Evolutionary conservation across 1,140 invertebrate species (phyloP).

Genomic region (Drosophila watanabei): DNA sequence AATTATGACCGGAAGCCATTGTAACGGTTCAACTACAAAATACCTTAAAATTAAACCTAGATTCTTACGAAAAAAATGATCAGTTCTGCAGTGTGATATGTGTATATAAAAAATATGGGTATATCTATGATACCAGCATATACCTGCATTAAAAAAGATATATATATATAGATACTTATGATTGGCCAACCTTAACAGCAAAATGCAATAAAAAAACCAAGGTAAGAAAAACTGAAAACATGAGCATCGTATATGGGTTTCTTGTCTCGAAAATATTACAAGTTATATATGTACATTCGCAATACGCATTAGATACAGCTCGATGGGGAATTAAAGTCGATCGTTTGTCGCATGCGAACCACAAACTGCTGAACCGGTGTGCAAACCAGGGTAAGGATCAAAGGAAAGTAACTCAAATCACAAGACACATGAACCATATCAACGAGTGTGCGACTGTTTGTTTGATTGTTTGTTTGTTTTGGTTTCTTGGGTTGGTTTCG

Average conservation of each 20-base stretch:
- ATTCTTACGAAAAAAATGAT: slow-evolving; percentile 26
- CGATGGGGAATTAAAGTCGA: slow-evolving; percentile 29
- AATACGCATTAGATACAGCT: slow-evolving; percentile 48
- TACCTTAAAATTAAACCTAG: slow-evolving; percentile 41
- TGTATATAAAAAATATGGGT: slow-evolving; percentile 4
- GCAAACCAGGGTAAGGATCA: slow-evolving; percentile 33
- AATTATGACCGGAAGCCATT: slow-evolving; percentile 23
- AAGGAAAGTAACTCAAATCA: slow-evolving; percentile 44
- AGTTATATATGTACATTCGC: slow-evolving; percentile 39
- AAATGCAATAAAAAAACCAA: slow-evolving; percentile 37
- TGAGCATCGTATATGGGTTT: slow-evolving; percentile 17
- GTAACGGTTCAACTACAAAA: slow-evolving; percentile 20
- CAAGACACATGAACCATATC: slow-evolving; percentile 48
- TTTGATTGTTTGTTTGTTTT: slow-evolving; percentile 9
- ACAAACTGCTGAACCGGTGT: slow-evolving; percentile 39
- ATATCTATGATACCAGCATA: background rate
- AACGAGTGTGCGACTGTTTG: slow-evolving; percentile 26
- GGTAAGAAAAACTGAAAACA: slow-evolving; percentile 10
- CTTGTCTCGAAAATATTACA: slow-evolving; percentile 14
- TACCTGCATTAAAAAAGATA: slow-evolving; percentile 7
- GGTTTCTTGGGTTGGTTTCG: slow-evolving; percentile 21
- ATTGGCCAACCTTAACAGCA: slow-evolving; percentile 21
- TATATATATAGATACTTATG: background rate
- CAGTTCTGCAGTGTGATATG: background rate
- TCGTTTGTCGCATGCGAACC: slow-evolving; percentile 37